These are phyloP conservation scores for Temnothorax rugatulus DNA, from an alignment of 2,888 invertebrate species.

Conservation along the genomic window DNA sequence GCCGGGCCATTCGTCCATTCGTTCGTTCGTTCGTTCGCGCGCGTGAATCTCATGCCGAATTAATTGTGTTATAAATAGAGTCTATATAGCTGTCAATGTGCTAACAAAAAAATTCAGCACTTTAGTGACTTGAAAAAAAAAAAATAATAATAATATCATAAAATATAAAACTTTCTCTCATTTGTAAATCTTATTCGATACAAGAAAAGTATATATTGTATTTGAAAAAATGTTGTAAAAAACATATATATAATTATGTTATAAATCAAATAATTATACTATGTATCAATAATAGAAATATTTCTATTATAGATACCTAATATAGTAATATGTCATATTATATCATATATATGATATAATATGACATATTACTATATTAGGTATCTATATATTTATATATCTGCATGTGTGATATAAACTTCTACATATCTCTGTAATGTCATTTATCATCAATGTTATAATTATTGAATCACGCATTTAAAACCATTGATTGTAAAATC, in stretches of 20 bases:
- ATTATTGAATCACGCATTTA: background rate
- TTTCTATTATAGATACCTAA: too few relatives aligned
- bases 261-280: background rate
- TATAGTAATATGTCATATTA: too few relatives aligned
- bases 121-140: background rate
- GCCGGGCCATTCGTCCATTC: background rate
- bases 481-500: background rate
- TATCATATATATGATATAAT: too few relatives aligned
- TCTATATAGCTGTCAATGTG: background rate
- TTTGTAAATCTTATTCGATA: background rate
- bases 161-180: background rate
- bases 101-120: background rate
- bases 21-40: background rate
- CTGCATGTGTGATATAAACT: background rate
- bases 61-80: constrained; percentile 28
- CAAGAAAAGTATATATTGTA: background rate
- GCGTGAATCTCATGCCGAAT: background rate
- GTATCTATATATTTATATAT: background rate
- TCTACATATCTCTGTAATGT: background rate
- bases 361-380: background rate
- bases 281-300: background rate
- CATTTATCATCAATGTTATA: background rate
- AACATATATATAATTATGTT: background rate
- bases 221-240: background rate
- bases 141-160: background rate